These are phyloP conservation scores for Tenebrosternarchus preto DNA, from an alignment of 2,113 vertebrate genomes.

Conservation along the genomic window DNA sequence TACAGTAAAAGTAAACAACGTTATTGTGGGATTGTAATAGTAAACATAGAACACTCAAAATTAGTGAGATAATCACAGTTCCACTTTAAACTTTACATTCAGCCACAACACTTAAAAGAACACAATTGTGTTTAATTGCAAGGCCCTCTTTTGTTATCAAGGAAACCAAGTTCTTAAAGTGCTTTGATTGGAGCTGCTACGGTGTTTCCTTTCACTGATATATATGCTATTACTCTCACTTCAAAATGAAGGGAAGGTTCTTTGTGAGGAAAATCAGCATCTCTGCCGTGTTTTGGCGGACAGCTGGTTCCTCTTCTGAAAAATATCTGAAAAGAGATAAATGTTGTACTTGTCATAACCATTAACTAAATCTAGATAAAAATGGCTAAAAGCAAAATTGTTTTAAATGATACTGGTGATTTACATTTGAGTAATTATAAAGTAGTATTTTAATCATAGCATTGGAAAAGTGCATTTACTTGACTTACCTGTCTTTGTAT, in stretches of 20 bases:
- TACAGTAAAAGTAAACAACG: too few species aligned
- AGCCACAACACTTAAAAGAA: too few species aligned
- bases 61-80: too few species aligned
- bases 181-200: slow-evolving; percentile 1
- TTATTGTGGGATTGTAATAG: too few species aligned
- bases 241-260: slow-evolving; percentile 38
- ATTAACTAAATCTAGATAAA: slow-evolving; percentile 26
- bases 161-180: too few species aligned
- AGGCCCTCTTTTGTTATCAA: too few species aligned
- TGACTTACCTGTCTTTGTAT: slow-evolving; percentile 45
- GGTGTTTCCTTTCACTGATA: not conserved
- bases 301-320: slow-evolving; percentile 34
- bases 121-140: too few species aligned
- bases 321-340: slow-evolving; percentile 27
- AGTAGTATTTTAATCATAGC: slow-evolving; percentile 20
- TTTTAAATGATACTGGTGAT: slow-evolving; percentile 6
- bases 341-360: slow-evolving; percentile 22
- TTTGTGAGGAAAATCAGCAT: slow-evolving; percentile 39
- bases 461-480: slow-evolving; percentile 29
- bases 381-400: slow-evolving; percentile 4
- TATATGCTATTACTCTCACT: not conserved
- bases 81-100: too few species aligned
- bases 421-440: slow-evolving; percentile 14
- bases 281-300: slow-evolving; percentile 20
- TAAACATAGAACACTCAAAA: too few species aligned